Conservation (phyloP, 2,113 vertebrate genomes). For the Phalacrocorax brasilianus region DNA sequence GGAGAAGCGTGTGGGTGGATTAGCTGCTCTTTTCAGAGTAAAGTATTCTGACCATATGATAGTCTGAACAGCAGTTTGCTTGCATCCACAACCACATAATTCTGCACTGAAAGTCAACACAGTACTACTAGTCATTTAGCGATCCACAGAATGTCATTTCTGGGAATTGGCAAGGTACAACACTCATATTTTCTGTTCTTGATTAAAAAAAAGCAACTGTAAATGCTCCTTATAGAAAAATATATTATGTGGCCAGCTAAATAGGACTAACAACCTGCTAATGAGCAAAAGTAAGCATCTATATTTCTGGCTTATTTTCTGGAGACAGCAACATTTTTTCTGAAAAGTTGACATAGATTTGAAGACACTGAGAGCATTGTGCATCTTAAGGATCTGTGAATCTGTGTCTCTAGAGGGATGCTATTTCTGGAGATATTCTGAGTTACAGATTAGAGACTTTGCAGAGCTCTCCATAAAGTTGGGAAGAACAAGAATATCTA, state of each 20-base stretch:
- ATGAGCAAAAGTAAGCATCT: not conserved
- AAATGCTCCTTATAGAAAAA: not conserved
- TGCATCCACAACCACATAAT: not conserved
- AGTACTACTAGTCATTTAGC: not conserved
- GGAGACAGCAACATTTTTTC: not conserved
- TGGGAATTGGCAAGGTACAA: not conserved
- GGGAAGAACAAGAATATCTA: not conserved
- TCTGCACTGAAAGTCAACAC: constrained; percentile 7
- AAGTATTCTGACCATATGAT: not conserved
- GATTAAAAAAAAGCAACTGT: not conserved
- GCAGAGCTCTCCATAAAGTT: not conserved
- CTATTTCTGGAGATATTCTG: not conserved
- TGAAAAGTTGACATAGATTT: not conserved
- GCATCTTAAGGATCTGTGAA: not conserved
- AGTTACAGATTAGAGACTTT: not conserved
- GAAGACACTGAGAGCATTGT: not conserved
- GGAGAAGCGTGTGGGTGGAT: not conserved
- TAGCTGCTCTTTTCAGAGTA: not conserved
- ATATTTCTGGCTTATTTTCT: not conserved
- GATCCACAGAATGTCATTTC: not conserved
- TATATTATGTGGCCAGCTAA: not conserved
- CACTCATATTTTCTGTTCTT: not conserved
- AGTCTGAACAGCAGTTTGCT: not conserved
- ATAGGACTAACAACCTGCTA: not conserved
- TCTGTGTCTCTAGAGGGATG: not conserved